Conservation (phyloP, 2,113 vertebrate species). For the Mus spicilegus region DNA sequence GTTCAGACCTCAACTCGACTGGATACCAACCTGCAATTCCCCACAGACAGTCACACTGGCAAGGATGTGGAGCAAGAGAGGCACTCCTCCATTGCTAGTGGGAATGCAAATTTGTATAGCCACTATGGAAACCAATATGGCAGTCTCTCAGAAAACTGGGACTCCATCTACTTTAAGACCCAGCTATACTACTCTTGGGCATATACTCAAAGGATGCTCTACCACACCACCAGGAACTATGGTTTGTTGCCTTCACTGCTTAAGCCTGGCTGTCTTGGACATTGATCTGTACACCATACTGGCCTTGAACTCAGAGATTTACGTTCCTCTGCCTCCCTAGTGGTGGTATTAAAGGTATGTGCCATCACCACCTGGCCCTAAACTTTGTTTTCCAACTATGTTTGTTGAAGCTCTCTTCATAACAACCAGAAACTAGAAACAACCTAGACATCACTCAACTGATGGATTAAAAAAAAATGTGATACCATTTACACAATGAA, state of each 20-base stretch:
- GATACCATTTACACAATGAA: background rate
- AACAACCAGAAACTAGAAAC: background rate
- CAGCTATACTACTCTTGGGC: background rate
- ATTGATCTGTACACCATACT: no score
- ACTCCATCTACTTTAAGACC: background rate
- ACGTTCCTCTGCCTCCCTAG: no score
- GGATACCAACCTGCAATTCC: no score
- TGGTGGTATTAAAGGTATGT: background rate
- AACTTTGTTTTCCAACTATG: background rate
- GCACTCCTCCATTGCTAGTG: background rate
- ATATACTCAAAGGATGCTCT: background rate
- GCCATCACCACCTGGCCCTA: no score
- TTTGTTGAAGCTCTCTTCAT: background rate
- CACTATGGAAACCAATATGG: background rate
- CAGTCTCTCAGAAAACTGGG: background rate
- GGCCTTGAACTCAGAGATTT: no score
- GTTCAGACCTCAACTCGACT: no score
- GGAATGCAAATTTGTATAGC: background rate
- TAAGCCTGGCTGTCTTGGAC: no score
- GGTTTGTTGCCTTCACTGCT: no score
- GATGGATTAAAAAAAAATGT: background rate
- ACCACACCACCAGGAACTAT: background rate
- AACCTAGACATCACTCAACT: background rate
- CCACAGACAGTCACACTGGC: background rate
- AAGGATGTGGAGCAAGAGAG: background rate